phyloP scores from a whole-genome alignment of 2,888 invertebrate genomes.

The Rotaria magnacalcarata region DNA sequence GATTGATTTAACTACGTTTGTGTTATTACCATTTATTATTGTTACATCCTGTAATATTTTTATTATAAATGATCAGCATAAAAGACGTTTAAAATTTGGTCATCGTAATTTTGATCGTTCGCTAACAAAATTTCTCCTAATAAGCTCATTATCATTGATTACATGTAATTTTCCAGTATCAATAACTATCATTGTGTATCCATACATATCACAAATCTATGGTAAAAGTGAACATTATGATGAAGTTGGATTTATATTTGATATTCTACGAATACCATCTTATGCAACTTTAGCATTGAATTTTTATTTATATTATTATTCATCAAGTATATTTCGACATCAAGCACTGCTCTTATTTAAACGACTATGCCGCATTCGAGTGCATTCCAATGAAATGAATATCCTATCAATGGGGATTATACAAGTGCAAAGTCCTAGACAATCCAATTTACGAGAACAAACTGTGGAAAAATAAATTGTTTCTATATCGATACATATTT shows the following conservation, averaged over 20 bases:
- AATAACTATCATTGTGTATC: background rate
- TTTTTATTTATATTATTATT: constrained; percentile 28
- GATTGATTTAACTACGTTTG: constrained; percentile 1
- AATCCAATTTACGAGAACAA: background rate
- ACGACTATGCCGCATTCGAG: background rate
- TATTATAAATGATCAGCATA: background rate
- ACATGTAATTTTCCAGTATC: constrained; percentile 2
- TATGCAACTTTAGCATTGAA: constrained; percentile 1
- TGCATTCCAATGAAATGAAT: background rate
- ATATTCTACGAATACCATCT: background rate
- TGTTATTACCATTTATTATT: background rate
- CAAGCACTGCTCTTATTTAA: background rate
- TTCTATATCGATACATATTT: too few relatives aligned
- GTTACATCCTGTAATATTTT: background rate
- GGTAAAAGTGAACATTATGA: background rate
- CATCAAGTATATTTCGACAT: constrained; percentile 13
- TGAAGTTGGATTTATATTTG: background rate
- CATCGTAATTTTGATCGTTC: background rate
- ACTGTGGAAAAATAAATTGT: background rate
- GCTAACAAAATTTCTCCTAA: background rate
- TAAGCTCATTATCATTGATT: background rate
- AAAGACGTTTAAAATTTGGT: constrained; percentile 5
- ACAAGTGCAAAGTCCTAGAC: background rate
- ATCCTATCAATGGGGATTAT: background rate
- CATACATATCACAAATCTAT: background rate